Conservation (phyloP, 2,888 invertebrate species). For the Hydropsyche betteni region DNA sequence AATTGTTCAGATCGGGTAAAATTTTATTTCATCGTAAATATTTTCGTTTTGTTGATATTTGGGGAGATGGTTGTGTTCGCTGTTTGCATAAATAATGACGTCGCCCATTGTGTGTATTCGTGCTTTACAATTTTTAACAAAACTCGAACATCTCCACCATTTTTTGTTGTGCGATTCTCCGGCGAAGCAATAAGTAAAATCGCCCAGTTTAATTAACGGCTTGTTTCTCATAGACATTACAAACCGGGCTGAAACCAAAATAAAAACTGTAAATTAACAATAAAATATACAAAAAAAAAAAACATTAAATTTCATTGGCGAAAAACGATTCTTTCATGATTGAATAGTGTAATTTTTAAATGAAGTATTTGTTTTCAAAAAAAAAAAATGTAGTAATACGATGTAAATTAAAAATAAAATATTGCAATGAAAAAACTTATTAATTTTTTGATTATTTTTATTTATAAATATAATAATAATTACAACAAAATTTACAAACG, state of each 20-base stretch:
- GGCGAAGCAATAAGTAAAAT: neutral
- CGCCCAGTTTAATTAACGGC: neutral
- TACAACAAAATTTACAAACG: too few species aligned
- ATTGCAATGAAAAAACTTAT: too few species aligned
- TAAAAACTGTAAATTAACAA: neutral
- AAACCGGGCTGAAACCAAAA: neutral
- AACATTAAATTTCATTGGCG: neutral
- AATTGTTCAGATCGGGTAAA: too few species aligned
- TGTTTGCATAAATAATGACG: slow-evolving; percentile 24
- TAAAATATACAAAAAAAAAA: neutral
- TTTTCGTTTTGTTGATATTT: too few species aligned
- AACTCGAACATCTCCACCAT: slow-evolving; percentile 7
- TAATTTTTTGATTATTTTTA: too few species aligned
- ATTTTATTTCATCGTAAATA: too few species aligned
- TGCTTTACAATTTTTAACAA: slow-evolving; percentile 17
- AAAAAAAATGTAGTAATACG: too few species aligned
- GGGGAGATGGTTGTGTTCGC: slow-evolving; percentile 33
- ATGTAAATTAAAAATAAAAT: too few species aligned
- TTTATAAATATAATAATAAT: too few species aligned
- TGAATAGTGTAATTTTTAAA: too few species aligned
- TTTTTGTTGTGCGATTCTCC: neutral
- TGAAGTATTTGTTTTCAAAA: too few species aligned
- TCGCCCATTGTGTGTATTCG: slow-evolving; percentile 32
- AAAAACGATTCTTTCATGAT: too few species aligned
- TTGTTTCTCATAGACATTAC: neutral